Conservation (phyloP, 2,888 invertebrate genomes). For the Cancer borealis region DNA sequence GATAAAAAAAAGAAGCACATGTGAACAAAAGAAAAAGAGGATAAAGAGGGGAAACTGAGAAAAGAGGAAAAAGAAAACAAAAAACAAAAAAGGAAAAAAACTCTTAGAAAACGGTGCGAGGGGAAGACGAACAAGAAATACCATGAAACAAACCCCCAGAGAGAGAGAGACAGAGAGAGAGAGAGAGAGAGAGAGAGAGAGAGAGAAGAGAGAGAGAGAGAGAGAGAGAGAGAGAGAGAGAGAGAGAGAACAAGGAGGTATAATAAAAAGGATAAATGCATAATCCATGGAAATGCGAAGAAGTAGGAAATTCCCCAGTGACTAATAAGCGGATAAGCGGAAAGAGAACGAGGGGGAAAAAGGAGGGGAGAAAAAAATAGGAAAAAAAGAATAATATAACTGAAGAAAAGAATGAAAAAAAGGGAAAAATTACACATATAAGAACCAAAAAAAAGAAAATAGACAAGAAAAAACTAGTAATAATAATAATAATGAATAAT, state of each 20-base stretch:
- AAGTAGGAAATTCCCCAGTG: background rate
- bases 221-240: slow-evolving; percentile 17
- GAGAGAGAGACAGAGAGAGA: too few relatives aligned
- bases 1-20: background rate
- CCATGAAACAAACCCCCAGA: too few relatives aligned
- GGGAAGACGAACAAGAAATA: too few relatives aligned
- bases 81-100: too few relatives aligned
- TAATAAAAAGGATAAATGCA: background rate
- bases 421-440: background rate
- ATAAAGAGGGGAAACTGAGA: too few relatives aligned
- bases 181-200: too few relatives aligned
- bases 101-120: too few relatives aligned
- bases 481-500: background rate
- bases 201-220: slow-evolving; percentile 20
- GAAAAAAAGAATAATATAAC: background rate
- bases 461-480: too few relatives aligned
- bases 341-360: background rate
- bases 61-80: too few relatives aligned
- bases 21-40: background rate
- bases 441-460: too few relatives aligned
- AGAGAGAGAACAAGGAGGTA: background rate
- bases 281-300: background rate
- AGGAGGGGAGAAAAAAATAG: background rate
- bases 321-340: background rate
- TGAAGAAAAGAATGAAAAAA: background rate